These are phyloP conservation scores for Tyria jacobaeae DNA, from an alignment of 2,888 invertebrate genomes.

Conservation along the genomic window DNA sequence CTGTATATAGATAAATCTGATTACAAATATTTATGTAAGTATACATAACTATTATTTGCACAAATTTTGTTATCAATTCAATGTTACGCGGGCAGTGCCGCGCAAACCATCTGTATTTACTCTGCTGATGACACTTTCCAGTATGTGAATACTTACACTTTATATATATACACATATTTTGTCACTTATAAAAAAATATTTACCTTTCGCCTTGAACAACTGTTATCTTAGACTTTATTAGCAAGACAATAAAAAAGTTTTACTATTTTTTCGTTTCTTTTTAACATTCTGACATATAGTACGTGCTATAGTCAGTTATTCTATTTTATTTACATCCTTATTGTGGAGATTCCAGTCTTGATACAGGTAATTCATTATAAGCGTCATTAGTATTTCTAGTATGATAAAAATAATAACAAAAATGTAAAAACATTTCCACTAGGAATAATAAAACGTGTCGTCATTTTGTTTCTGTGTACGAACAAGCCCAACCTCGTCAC, in stretches of 20 bases:
- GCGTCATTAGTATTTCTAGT: not conserved
- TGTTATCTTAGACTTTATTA: not conserved
- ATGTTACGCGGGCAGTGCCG: conserved; percentile 9
- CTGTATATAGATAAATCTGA: not conserved
- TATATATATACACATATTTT: too few relatives aligned
- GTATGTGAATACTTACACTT: not conserved
- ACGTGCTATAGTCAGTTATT: too few relatives aligned
- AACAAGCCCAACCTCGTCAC: conserved; percentile 16
- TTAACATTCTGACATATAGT: not conserved
- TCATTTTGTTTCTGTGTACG: conserved; percentile 7
- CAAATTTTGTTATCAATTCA: conserved; percentile 4
- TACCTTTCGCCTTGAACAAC: not conserved
- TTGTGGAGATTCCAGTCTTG: not conserved
- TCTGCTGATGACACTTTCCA: conserved; percentile 16
- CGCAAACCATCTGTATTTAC: conserved; percentile 31
- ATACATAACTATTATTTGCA: conserved; percentile 7
- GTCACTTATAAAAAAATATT: not conserved
- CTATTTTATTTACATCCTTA: not conserved
- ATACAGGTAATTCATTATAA: not conserved
- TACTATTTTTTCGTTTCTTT: not conserved
- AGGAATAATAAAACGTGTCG: conserved; percentile 9
- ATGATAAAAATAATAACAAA: not conserved
- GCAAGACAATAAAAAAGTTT: not conserved
- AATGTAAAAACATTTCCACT: conserved; percentile 5
- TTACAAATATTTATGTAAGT: not conserved